A percentile compares a stretch with the other conserved stretches of the same genome.
Evolutionary conservation across 2,888 invertebrate species (phyloP).

Genomic region (Creontiades dilutus): DNA sequence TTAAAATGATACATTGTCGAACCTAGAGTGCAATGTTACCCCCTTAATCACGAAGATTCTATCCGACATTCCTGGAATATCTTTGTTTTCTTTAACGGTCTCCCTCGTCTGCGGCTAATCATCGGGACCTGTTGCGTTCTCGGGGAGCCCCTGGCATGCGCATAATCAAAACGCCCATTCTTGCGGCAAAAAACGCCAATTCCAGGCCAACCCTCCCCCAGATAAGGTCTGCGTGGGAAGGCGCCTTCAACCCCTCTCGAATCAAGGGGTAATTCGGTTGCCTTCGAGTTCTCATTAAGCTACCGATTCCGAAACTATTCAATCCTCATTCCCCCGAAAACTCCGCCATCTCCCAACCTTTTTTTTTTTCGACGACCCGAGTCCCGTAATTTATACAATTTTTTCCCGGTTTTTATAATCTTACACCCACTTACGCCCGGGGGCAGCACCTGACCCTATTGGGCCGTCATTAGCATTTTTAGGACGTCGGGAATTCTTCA

Average conservation of each 20-base stretch:
- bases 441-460: conserved; percentile 59
- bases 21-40: no score
- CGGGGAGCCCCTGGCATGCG: conserved; percentile 22
- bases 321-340: conserved; percentile 32
- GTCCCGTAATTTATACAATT: conserved; percentile 51
- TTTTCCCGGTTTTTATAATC: conserved; percentile 61
- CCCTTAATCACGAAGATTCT: background rate
- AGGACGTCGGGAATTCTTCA: conserved; percentile 52
- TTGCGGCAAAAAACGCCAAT: conserved; percentile 40
- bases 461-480: conserved; percentile 67
- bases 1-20: no score
- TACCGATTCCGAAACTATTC: conserved; percentile 67
- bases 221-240: conserved; percentile 61
- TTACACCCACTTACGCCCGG: conserved; percentile 70
- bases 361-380: background rate
- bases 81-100: background rate
- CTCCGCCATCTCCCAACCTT: background rate
- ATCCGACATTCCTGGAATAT: background rate
- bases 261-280: conserved; percentile 68
- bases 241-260: background rate
- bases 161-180: conserved; percentile 26
- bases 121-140: conserved; percentile 21
- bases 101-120: conserved; percentile 3
- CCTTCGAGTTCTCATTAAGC: conserved; percentile 64
- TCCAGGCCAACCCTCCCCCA: background rate